A percentile compares a stretch with the other conserved stretches of the same genome.
Conservation (phyloP, 2,797 vertebrate genomes). For the Sus cebifrons region DNA sequence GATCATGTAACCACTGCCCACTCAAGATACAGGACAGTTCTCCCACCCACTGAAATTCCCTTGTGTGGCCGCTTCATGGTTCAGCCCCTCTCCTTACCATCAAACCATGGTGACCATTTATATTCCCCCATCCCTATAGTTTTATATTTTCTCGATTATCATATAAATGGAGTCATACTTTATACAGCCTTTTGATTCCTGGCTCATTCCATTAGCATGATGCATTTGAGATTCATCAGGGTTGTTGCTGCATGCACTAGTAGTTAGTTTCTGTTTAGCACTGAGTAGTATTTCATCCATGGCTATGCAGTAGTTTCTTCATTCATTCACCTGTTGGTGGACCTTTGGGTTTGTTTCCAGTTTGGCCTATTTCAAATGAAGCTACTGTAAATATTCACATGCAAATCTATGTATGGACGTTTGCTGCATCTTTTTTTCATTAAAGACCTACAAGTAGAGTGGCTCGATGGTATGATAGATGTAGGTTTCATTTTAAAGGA, state of each 20-base stretch:
- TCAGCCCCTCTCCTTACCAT: neutral
- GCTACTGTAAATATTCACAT: neutral
- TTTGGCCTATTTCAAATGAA: slow-evolving; percentile 20
- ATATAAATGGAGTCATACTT: neutral
- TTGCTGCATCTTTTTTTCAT: neutral
- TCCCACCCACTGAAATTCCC: neutral
- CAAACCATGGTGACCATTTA: neutral
- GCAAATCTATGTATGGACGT: neutral
- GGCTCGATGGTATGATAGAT: neutral
- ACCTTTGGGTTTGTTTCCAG: neutral
- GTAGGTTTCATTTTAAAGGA: neutral
- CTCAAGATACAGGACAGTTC: neutral
- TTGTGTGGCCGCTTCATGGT: neutral
- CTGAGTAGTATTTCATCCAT: neutral
- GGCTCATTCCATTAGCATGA: neutral
- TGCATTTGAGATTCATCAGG: neutral
- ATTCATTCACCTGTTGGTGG: neutral
- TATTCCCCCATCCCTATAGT: neutral
- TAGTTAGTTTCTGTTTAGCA: neutral
- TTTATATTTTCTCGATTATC: neutral
- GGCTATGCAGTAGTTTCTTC: neutral
- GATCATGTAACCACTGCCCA: neutral
- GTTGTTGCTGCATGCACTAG: fast-evolving
- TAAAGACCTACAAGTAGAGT: neutral
- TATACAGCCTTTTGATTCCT: neutral